Percentiles rank a stretch among this genome's conserved stretches.
phyloP scores from a whole-genome alignment of 2,113 vertebrate species.

The Phyllostomus hastatus region DNA sequence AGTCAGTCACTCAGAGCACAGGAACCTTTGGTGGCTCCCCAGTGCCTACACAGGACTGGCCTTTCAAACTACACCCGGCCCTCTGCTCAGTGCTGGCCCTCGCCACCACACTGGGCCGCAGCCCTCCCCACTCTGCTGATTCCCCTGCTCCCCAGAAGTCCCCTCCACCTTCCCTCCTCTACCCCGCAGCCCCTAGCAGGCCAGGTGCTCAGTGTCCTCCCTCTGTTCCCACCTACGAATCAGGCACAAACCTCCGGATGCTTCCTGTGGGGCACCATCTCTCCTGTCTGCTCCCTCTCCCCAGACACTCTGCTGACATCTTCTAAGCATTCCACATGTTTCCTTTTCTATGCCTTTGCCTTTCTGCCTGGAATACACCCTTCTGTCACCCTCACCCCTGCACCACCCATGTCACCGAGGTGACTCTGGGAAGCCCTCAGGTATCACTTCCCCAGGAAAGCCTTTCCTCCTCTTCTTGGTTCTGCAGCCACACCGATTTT shows the following conservation, averaged over 20 bases:
- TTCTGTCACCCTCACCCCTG: neutral
- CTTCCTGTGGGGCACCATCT: neutral
- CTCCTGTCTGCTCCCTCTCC: neutral
- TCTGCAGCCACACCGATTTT: neutral
- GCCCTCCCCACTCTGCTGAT: neutral
- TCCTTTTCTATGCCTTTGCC: neutral
- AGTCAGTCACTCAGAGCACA: neutral
- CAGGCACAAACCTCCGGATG: neutral
- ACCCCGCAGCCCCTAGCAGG: neutral
- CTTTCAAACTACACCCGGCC: neutral
- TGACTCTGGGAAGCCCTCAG: neutral
- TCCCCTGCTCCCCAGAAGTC: neutral
- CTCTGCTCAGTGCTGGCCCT: neutral
- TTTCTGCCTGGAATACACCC: neutral
- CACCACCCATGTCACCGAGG: fast-evolving
- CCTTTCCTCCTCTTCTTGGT: neutral
- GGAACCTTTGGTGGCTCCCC: neutral
- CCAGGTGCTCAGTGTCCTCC: neutral
- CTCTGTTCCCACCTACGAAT: neutral
- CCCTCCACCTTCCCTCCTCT: neutral
- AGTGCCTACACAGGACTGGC: neutral
- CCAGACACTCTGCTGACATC: fast-evolving
- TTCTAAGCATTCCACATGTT: too few relatives aligned
- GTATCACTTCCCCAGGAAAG: neutral
- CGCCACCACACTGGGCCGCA: neutral